Conservation (phyloP, 2,888 invertebrate genomes). For the Epinotia ramella region DNA sequence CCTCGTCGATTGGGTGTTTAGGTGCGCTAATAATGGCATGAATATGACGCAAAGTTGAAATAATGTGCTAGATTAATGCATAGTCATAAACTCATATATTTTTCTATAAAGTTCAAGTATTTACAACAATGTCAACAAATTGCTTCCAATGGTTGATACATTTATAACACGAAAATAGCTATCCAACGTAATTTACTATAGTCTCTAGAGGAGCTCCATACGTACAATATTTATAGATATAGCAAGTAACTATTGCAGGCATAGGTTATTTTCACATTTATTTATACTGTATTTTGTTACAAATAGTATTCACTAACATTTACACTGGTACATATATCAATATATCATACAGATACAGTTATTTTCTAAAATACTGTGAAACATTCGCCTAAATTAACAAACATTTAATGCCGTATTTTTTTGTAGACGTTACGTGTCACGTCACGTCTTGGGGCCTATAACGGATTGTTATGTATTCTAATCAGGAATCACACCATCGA, state of each 20-base stretch:
- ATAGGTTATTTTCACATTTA: not conserved
- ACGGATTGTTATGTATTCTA: not conserved
- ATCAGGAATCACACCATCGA: not conserved
- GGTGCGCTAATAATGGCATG: not conserved
- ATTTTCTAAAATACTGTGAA: slow-evolving; percentile 23
- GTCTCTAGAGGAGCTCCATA: slow-evolving; percentile 35
- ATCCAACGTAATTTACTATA: slow-evolving; percentile 41
- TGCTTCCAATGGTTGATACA: slow-evolving; percentile 59
- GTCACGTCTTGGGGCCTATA: not conserved
- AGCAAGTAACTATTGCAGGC: slow-evolving; percentile 22
- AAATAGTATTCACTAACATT: slow-evolving; percentile 42
- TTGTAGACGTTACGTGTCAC: not conserved
- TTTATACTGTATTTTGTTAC: slow-evolving; percentile 28
- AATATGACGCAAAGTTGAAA: not conserved
- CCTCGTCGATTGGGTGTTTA: not conserved
- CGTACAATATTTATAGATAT: slow-evolving; percentile 30
- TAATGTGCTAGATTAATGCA: slow-evolving; percentile 15
- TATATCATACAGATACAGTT: slow-evolving; percentile 32
- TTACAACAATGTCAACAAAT: slow-evolving; percentile 79
- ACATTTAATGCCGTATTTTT: slow-evolving; percentile 9
- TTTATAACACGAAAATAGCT: slow-evolving; percentile 52
- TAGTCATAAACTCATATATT: slow-evolving; percentile 61
- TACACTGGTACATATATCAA: slow-evolving; percentile 18
- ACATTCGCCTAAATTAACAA: slow-evolving; percentile 7
- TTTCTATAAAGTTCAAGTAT: slow-evolving; percentile 68